Conservation (phyloP, 2,888 invertebrate species). For the Hedya salicella region DNA sequence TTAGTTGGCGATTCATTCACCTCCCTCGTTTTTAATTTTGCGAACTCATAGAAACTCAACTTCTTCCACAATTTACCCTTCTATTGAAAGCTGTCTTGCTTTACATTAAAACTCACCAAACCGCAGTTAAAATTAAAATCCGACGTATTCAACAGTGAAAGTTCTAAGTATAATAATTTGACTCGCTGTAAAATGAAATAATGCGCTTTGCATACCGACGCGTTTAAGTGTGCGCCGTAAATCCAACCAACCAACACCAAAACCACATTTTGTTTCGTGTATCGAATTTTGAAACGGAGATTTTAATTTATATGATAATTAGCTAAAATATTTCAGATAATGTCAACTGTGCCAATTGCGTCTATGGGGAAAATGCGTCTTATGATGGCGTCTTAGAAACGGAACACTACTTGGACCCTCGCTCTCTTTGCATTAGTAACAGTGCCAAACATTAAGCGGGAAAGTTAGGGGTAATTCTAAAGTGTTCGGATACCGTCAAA, state of each 20-base stretch:
- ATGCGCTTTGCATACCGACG: slow-evolving; percentile 12
- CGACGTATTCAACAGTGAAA: slow-evolving; percentile 7
- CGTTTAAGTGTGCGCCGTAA: not conserved
- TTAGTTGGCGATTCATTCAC: too few species aligned
- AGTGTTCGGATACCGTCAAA: too few species aligned
- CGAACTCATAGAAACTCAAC: not conserved
- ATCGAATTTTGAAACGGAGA: not conserved
- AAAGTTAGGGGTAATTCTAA: too few species aligned
- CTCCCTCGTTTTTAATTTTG: not conserved
- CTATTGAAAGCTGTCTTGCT: slow-evolving; percentile 5
- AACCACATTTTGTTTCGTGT: not conserved
- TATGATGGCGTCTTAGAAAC: too few species aligned
- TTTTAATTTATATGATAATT: not conserved
- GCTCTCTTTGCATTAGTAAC: too few species aligned
- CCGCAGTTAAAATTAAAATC: slow-evolving; percentile 22
- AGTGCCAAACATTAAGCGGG: too few species aligned
- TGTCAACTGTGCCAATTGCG: too few species aligned
- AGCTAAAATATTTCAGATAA: too few species aligned
- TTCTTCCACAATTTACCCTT: not conserved
- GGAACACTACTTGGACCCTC: too few species aligned
- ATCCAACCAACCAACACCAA: too few species aligned
- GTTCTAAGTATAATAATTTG: not conserved
- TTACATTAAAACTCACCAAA: slow-evolving; percentile 8
- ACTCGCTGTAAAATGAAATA: not conserved
- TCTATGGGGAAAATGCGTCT: too few species aligned